Evolutionary conservation across 2,888 invertebrate genomes (phyloP).

Genomic region (Zaprionus bogoriensis): DNA sequence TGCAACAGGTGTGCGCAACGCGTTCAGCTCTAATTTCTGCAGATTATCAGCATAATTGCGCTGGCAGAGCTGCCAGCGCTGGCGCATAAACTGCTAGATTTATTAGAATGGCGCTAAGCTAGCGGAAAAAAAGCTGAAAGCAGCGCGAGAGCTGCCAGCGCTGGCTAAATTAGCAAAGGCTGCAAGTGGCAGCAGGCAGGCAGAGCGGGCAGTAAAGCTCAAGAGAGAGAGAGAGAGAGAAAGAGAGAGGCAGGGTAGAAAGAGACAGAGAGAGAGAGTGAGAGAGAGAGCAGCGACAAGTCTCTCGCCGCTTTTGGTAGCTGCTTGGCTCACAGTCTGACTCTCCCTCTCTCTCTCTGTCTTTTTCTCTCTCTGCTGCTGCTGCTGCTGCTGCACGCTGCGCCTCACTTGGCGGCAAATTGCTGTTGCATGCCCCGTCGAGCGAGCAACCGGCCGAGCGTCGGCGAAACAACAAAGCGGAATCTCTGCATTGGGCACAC

Average conservation of each 20-base stretch:
- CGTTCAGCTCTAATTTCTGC: constrained; percentile 54
- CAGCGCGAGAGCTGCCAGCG: constrained; percentile 1
- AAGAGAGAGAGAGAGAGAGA: not conserved
- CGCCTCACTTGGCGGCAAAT: constrained; percentile 72
- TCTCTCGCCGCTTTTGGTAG: constrained; percentile 16
- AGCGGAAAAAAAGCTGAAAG: not conserved
- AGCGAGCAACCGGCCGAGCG: constrained; percentile 53
- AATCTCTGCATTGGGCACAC: constrained; percentile 83
- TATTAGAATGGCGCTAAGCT: not conserved
- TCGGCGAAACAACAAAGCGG: constrained; percentile 80
- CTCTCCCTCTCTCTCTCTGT: constrained; percentile 9
- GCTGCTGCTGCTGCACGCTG: constrained; percentile 35
- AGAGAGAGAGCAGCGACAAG: not conserved
- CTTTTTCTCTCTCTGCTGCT: constrained; percentile 44
- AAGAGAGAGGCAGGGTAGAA: not conserved
- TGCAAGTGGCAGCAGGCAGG: constrained; percentile 11
- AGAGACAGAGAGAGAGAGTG: not conserved
- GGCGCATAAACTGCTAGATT: constrained; percentile 12
- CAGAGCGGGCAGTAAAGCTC: not conserved
- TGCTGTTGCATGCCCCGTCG: constrained; percentile 69
- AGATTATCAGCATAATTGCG: constrained; percentile 58
- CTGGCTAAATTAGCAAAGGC: constrained; percentile 28
- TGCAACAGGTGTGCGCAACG: constrained; percentile 72
- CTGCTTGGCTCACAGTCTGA: constrained; percentile 16
- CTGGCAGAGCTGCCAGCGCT: constrained; percentile 31